phyloP scores from a whole-genome alignment of 2,113 vertebrate genomes.

The Abramis brama region DNA sequence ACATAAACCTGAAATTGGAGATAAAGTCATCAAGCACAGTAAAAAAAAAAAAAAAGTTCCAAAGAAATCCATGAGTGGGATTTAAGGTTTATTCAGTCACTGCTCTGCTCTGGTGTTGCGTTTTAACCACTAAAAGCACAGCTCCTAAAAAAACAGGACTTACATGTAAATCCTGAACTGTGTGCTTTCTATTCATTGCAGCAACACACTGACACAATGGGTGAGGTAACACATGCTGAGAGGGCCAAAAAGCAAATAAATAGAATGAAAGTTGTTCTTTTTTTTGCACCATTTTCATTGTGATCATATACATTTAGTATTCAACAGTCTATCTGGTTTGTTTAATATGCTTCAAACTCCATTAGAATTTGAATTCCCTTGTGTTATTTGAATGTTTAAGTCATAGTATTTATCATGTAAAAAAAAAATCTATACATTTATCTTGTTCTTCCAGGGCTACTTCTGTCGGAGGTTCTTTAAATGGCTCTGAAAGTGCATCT shows the following conservation, averaged over 20 bases:
- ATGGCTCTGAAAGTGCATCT: neutral
- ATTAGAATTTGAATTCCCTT: too few species aligned
- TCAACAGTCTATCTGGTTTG: neutral
- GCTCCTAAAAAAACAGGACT: conserved; percentile 46
- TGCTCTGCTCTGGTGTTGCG: conserved; percentile 10
- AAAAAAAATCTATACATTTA: neutral
- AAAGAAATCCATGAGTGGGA: conserved; percentile 30
- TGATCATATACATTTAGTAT: neutral
- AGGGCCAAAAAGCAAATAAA: conserved; percentile 27
- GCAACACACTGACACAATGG: conserved; percentile 34
- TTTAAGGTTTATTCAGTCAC: conserved; percentile 19
- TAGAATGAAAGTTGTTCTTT: neutral
- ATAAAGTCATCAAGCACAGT: conserved; percentile 50
- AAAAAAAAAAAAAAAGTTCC: conserved; percentile 3
- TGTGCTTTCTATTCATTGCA: conserved; percentile 40
- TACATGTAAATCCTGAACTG: conserved; percentile 43
- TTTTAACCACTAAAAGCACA: conserved; percentile 46
- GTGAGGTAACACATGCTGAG: conserved; percentile 41
- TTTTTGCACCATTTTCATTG: neutral
- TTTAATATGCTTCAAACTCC: neutral
- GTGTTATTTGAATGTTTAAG: too few species aligned
- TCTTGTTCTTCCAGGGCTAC: neutral
- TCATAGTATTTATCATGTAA: neutral
- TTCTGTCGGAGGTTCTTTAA: neutral
- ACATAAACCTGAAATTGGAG: conserved; percentile 53